Evolutionary conservation across 2,797 vertebrate genomes (phyloP), one percentile per base, ranked within the genome.

Genomic region (Enteromius treurensis): DNA sequence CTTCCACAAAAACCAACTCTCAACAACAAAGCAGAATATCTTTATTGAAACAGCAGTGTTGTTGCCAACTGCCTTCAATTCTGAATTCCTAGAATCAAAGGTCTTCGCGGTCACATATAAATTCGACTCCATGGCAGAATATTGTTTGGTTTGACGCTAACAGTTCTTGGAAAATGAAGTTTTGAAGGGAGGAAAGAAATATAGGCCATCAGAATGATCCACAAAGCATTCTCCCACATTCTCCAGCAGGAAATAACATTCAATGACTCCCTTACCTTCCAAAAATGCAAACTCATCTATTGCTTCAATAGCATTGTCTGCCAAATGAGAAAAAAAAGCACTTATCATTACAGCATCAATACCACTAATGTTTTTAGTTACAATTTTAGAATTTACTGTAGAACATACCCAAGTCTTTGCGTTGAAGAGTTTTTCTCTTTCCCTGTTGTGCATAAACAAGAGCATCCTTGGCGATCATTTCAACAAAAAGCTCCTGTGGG

Each of bases 251-350:
- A 82, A 69, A 82, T 76, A 77, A 45, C 49, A 58, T 82, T 58
- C 60, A 82, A 60, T 0, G 45, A n/a, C 21, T 77, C 40, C 4
- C 95, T 94, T 92, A 98, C 98, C 98, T 96, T 99, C 97, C 86
- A 99, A 93, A 94, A 99, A 99, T 15, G 98, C 98, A 88, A 99
- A 99, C 91, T 99, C 97, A 88, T 99, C 97, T 76, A 97, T 95
- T 83, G 97, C 97, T 90, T 98, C 97, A 87, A 99, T 97, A 81
- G 97, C 97, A 58, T 97, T 98, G 92, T 99, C 98, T 99, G 93
- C 86, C 84, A 75, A 87, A 23, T 3, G 9, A 69, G 45, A 79
- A 1, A 87, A 34, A 42, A 42, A 62, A 86, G 82, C 1, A 83
- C 37, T 73, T 65, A 8, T 71, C 2, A 55, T 74, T 5, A n/a